A percentile compares a stretch with the other conserved stretches of the same genome.
phyloP scores from a whole-genome alignment of 1,140 invertebrate genomes.

The Monochamus saltuarius region DNA sequence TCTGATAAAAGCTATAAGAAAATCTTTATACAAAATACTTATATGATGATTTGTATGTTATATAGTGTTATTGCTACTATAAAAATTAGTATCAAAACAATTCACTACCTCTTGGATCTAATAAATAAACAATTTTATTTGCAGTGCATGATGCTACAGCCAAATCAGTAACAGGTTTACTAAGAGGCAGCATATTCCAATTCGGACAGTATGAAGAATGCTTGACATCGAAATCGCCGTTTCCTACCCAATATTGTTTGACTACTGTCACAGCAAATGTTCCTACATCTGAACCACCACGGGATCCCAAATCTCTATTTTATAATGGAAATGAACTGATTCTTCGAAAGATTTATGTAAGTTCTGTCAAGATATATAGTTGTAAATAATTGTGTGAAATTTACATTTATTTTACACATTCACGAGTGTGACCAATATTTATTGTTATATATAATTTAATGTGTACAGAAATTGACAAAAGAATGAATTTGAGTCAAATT shows the following conservation, averaged over 20 bases:
- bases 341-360: slow-evolving; percentile 57
- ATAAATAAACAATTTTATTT: slow-evolving; percentile 15
- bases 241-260: slow-evolving; percentile 58
- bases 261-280: slow-evolving; percentile 51
- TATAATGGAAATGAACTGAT: slow-evolving; percentile 53
- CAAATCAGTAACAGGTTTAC: slow-evolving; percentile 58
- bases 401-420: too few relatives aligned
- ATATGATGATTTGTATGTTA: too few relatives aligned
- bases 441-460: too few relatives aligned
- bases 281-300: slow-evolving; percentile 45
- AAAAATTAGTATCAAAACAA: too few relatives aligned
- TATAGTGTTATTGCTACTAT: too few relatives aligned
- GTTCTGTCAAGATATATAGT: slow-evolving; percentile 20
- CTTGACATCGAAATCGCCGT: slow-evolving; percentile 51
- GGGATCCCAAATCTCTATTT: slow-evolving; percentile 45
- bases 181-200: slow-evolving; percentile 58
- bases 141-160: slow-evolving; percentile 61
- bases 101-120: too few relatives aligned
- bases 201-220: slow-evolving; percentile 66
- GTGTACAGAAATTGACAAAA: too few relatives aligned
- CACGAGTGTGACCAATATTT: too few relatives aligned
- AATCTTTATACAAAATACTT: too few relatives aligned
- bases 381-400: too few relatives aligned
- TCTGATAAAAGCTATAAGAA: too few relatives aligned
- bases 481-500: too few relatives aligned